These are phyloP conservation scores for Caenorhabditis sulstoni DNA, from an alignment of 2,888 invertebrate genomes.

Conservation along the genomic window DNA sequence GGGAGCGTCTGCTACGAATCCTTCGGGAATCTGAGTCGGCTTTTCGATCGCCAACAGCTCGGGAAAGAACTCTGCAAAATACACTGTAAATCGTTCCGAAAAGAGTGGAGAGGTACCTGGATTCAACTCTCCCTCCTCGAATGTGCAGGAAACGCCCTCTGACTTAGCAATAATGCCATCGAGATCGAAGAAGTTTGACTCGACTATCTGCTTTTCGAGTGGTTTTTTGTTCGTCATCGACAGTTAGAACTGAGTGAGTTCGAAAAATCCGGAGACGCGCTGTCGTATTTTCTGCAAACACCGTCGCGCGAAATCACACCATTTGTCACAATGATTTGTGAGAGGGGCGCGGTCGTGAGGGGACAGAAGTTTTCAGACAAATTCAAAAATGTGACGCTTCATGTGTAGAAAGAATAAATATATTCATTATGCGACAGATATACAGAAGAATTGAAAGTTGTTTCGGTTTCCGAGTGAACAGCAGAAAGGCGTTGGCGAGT, in stretches of 20 bases:
- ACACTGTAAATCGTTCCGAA: slow-evolving; percentile 2
- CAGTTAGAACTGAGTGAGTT: neutral
- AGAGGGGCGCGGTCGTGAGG: neutral
- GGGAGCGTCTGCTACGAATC: slow-evolving; percentile 36
- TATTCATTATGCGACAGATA: slow-evolving; percentile 5
- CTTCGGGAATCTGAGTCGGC: slow-evolving; percentile 25
- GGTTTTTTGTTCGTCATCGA: neutral
- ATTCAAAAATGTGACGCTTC: neutral
- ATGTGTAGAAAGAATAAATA: too few relatives aligned
- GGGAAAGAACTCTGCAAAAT: slow-evolving; percentile 51
- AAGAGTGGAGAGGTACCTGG: slow-evolving; percentile 12
- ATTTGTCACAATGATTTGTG: neutral
- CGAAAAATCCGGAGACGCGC: neutral
- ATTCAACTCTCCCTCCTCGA: slow-evolving; percentile 8
- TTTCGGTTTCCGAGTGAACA: neutral
- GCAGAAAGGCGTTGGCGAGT: neutral
- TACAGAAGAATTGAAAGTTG: neutral
- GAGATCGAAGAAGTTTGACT: slow-evolving; percentile 38
- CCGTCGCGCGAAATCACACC: slow-evolving; percentile 25
- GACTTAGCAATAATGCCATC: slow-evolving; percentile 53
- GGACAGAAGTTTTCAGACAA: too few relatives aligned
- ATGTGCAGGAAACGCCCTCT: slow-evolving; percentile 41
- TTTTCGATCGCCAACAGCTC: slow-evolving; percentile 45
- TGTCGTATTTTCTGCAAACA: slow-evolving; percentile 26
- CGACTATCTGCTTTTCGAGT: slow-evolving; percentile 23